Evolutionary conservation across 2,797 vertebrate genomes (phyloP).

Genomic region (Pangasius larnaudii): DNA sequence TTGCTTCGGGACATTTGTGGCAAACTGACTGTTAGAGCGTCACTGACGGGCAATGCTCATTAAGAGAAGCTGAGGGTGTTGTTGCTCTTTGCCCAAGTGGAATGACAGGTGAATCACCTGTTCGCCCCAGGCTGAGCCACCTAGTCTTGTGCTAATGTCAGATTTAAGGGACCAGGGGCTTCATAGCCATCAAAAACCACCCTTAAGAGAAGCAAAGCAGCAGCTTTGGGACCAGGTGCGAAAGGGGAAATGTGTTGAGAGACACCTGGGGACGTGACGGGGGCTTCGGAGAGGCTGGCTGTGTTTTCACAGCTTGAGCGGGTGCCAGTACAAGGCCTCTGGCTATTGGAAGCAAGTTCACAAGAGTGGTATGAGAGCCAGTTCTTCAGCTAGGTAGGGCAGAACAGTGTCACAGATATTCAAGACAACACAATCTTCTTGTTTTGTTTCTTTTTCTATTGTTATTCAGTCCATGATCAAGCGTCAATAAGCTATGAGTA

Average conservation of each 20-base stretch:
- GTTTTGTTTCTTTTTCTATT: not conserved
- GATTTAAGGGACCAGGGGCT: slow-evolving; percentile 25
- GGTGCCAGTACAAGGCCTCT: slow-evolving; percentile 2
- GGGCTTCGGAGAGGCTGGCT: slow-evolving; percentile 3
- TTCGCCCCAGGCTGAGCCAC: slow-evolving; percentile 28
- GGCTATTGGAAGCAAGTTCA: slow-evolving; percentile 21
- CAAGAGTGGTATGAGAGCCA: slow-evolving; percentile 11
- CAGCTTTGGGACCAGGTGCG: slow-evolving; percentile 21
- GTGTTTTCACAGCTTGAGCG: slow-evolving; percentile 31
- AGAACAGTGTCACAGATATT: not conserved
- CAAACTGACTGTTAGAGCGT: not conserved
- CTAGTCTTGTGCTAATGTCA: slow-evolving; percentile 2
- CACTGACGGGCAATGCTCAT: slow-evolving; percentile 1
- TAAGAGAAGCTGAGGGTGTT: slow-evolving; percentile 14
- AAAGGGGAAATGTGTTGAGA: slow-evolving; percentile 10
- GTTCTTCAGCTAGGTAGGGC: slow-evolving; percentile 18
- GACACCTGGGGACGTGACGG: slow-evolving; percentile 17
- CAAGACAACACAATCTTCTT: not conserved
- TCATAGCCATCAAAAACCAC: slow-evolving; percentile 28
- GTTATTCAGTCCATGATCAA: slow-evolving; percentile 14
- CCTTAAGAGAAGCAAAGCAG: slow-evolving; percentile 14
- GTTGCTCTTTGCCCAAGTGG: slow-evolving; percentile 16
- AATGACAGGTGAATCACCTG: slow-evolving; percentile 38
- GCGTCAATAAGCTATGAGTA: slow-evolving; percentile 2
- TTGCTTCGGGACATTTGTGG: slow-evolving; percentile 32